A percentile compares a stretch with the other conserved stretches of the same genome.
Evolutionary conservation across 1,140 invertebrate genomes (phyloP).

Genomic region (Hyphantria cunea): DNA sequence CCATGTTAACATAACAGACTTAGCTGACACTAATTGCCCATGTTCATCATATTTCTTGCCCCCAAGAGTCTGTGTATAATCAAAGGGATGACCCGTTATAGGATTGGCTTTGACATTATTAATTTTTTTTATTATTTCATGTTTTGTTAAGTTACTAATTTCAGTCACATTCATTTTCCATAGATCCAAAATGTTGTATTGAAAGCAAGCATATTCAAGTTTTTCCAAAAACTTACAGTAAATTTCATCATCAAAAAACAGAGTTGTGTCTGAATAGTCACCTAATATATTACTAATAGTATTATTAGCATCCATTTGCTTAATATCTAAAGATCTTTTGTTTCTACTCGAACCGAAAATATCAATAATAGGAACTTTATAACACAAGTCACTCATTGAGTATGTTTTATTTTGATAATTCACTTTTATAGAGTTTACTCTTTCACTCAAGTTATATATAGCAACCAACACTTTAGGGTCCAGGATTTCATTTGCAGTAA

Average conservation of each 20-base stretch:
- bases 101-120: constrained; percentile 84
- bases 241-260: constrained; percentile 77
- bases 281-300: constrained; percentile 32
- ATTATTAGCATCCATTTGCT: constrained; percentile 29
- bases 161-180: constrained; percentile 84
- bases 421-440: constrained; percentile 61
- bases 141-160: constrained; percentile 82
- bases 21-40: constrained; percentile 85
- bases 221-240: constrained; percentile 84
- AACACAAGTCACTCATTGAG: constrained; percentile 85
- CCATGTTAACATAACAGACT: constrained; percentile 84
- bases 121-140: constrained; percentile 84
- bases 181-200: constrained; percentile 86
- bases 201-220: constrained; percentile 83
- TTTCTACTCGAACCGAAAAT: constrained; percentile 61
- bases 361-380: constrained; percentile 82
- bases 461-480: constrained; percentile 78
- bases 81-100: constrained; percentile 84
- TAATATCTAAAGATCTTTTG: constrained; percentile 63
- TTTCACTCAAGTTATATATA: constrained; percentile 58
- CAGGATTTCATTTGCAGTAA: constrained; percentile 86
- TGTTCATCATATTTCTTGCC: constrained; percentile 82
- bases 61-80: constrained; percentile 85
- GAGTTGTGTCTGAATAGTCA: constrained; percentile 78
- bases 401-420: constrained; percentile 59